phyloP scores from a whole-genome alignment of 37 sponge, comb jelly and placozoan genomes.

The Theonella swinhoei region DNA sequence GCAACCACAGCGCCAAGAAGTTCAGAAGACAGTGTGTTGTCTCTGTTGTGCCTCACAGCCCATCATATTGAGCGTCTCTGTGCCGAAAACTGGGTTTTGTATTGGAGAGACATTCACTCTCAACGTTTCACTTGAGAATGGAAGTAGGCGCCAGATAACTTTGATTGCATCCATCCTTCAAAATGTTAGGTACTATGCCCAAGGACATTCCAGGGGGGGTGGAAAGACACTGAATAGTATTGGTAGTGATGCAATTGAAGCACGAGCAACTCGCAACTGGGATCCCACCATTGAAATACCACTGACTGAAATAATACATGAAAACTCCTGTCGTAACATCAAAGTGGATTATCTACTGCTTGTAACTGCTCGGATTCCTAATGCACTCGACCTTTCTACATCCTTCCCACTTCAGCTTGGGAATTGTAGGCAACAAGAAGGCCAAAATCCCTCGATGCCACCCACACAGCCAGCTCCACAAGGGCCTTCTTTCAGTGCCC shows the following conservation, averaged over 20 bases:
- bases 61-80: slow-evolving; percentile 39
- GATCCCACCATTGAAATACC: slow-evolving; percentile 5
- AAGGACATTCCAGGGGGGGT: not conserved
- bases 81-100: slow-evolving; percentile 52
- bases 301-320: slow-evolving; percentile 3
- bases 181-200: slow-evolving; percentile 37
- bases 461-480: too few relatives aligned
- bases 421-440: not conserved
- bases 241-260: slow-evolving; percentile 2
- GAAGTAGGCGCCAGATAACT: slow-evolving; percentile 33
- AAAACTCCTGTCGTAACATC: slow-evolving; percentile 25
- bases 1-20: slow-evolving; percentile 10
- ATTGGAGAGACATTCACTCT: slow-evolving; percentile 45
- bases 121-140: slow-evolving; percentile 44
- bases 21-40: slow-evolving; percentile 66
- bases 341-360: slow-evolving; percentile 19
- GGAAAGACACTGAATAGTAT: not conserved
- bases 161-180: slow-evolving; percentile 24
- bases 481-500: too few relatives aligned
- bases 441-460: too few relatives aligned
- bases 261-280: not conserved
- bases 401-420: slow-evolving; percentile 49
- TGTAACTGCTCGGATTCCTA: slow-evolving; percentile 28
- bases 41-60: slow-evolving; percentile 79
- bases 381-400: slow-evolving; percentile 22